Percentiles rank a stretch among this genome's conserved stretches.
Conservation (phyloP, 2,113 vertebrate genomes). For the Eurystomus gularis region DNA sequence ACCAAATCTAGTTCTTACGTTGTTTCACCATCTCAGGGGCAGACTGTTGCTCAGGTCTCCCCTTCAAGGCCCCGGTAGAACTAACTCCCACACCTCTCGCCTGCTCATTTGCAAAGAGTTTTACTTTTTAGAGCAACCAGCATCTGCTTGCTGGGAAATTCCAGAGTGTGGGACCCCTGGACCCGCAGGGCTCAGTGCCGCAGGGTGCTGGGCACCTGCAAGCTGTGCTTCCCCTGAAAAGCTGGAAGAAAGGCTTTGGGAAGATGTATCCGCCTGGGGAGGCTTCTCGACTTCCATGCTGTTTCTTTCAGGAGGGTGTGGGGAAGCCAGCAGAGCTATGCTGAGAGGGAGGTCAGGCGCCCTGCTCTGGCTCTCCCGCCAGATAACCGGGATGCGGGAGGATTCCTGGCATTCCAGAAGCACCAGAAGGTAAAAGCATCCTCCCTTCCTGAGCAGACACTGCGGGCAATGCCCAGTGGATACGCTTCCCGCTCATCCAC, state of each 20-base stretch:
- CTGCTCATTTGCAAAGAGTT: not conserved
- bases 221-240: not conserved
- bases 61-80: not conserved
- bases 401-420: constrained; percentile 60
- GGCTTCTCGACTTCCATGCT: not conserved
- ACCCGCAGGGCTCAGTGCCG: rapidly evolving
- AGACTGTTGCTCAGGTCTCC: not conserved
- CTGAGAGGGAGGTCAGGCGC: not conserved
- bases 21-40: not conserved
- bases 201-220: rapidly evolving
- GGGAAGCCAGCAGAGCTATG: not conserved
- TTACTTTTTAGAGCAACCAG: not conserved
- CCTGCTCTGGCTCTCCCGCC: not conserved
- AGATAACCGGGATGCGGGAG: not conserved
- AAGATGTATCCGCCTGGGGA: not conserved
- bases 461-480: not conserved
- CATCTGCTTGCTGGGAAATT: not conserved
- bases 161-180: not conserved
- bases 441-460: not conserved
- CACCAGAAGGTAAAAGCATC: not conserved
- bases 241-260: not conserved
- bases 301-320: not conserved
- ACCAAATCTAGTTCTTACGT: not conserved
- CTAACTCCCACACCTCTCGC: not conserved
- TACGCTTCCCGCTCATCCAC: not conserved